phyloP scores from a whole-genome alignment of 2,797 vertebrate genomes.

The Sebastes steindachneri region DNA sequence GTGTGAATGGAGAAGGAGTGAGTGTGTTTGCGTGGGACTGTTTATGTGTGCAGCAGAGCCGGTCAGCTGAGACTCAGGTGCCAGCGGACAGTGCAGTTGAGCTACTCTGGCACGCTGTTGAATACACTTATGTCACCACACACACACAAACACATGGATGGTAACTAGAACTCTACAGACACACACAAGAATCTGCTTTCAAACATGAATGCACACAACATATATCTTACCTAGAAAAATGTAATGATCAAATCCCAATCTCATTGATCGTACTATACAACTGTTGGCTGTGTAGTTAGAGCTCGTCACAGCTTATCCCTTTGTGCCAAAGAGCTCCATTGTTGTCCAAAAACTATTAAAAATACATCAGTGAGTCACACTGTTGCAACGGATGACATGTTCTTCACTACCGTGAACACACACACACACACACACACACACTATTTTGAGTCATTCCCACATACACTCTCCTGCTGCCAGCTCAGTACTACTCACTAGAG shows the following conservation, averaged over 20 bases:
- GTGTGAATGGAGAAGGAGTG: not conserved
- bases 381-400: conserved; percentile 13
- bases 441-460: conserved; percentile 20
- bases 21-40: conserved; percentile 36
- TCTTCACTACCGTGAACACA: conserved; percentile 12
- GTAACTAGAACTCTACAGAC: not conserved
- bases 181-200: not conserved
- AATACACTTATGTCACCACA: conserved; percentile 33
- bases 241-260: not conserved
- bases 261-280: not conserved
- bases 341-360: conserved; percentile 40
- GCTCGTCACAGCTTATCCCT: not conserved
- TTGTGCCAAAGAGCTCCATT: not conserved
- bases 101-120: conserved; percentile 26
- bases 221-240: not conserved
- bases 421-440: not conserved
- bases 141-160: not conserved
- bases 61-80: conserved; percentile 63
- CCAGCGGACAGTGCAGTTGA: conserved; percentile 38
- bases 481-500: conserved; percentile 3
- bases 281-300: conserved; percentile 4
- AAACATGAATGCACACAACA: not conserved
- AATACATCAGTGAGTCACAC: conserved; percentile 14
- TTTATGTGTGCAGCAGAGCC: conserved; percentile 34
- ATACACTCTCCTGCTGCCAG: conserved; percentile 9